Percentiles rank a stretch among this genome's conserved stretches.
phyloP scores from a whole-genome alignment of 2,797 vertebrate genomes.

The Allobates femoralis region DNA sequence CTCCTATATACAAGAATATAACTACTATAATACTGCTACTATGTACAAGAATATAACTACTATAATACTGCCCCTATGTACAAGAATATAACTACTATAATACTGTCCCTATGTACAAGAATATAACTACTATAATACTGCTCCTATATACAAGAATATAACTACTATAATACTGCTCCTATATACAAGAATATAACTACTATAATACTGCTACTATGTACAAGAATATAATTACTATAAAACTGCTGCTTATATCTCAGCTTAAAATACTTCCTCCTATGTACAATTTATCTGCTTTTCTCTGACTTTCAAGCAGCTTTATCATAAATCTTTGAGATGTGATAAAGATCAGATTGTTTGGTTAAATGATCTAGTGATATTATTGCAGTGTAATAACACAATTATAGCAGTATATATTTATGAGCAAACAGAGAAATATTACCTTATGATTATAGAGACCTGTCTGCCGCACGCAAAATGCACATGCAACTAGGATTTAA shows the following conservation, averaged over 20 bases:
- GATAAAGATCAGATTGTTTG: conserved; percentile 17
- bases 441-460: background rate
- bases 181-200: no score
- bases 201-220: no score
- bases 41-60: no score
- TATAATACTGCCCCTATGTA: no score
- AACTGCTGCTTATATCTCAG: background rate
- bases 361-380: background rate
- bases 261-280: background rate
- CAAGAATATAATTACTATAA: background rate
- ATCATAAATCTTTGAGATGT: background rate
- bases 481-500: background rate
- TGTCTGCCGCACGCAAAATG: background rate
- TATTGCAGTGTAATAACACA: background rate
- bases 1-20: no score
- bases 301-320: background rate
- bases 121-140: no score
- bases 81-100: no score
- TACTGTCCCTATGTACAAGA: no score
- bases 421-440: background rate
- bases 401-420: background rate
- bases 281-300: background rate
- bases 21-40: no score
- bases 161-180: no score
- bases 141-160: no score